phyloP scores from a whole-genome alignment of 1,140 invertebrate genomes.

The Andricus grossulariae region DNA sequence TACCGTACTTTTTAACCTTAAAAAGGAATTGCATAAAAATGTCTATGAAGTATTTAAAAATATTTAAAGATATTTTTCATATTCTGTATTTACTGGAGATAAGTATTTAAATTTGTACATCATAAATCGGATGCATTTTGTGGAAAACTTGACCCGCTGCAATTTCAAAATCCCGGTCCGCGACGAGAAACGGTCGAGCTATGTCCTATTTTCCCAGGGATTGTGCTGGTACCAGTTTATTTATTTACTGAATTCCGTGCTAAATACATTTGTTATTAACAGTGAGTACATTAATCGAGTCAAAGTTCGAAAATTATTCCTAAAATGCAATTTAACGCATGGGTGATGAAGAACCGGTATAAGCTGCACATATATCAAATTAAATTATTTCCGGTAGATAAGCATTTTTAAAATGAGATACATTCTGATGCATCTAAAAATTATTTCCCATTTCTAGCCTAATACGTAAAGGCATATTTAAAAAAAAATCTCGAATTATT shows the following conservation, averaged over 20 bases:
- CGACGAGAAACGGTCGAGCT: not conserved
- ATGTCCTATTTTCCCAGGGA: conserved; percentile 9
- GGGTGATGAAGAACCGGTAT: not conserved
- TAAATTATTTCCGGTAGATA: no score
- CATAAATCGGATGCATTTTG: not conserved
- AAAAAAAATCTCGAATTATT: no score
- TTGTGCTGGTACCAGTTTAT: conserved; percentile 10
- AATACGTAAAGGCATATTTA: no score
- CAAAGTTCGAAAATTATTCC: conserved; percentile 20
- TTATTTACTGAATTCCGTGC: conserved; percentile 15
- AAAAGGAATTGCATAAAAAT: no score
- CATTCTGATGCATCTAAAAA: no score
- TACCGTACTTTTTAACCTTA: no score
- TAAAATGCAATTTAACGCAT: conserved; percentile 14
- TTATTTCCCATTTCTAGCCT: no score
- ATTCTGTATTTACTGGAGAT: no score
- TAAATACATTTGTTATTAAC: conserved; percentile 24
- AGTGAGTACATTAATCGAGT: conserved; percentile 11
- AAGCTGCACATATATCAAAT: no score
- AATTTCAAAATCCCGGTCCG: not conserved
- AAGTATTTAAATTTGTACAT: not conserved
- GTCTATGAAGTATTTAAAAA: no score
- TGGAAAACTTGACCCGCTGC: not conserved
- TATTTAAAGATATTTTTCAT: no score
- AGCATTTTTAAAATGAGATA: no score